These are phyloP conservation scores for Micrasema minimum DNA, from an alignment of 1,140 invertebrate species.

Conservation along the genomic window DNA sequence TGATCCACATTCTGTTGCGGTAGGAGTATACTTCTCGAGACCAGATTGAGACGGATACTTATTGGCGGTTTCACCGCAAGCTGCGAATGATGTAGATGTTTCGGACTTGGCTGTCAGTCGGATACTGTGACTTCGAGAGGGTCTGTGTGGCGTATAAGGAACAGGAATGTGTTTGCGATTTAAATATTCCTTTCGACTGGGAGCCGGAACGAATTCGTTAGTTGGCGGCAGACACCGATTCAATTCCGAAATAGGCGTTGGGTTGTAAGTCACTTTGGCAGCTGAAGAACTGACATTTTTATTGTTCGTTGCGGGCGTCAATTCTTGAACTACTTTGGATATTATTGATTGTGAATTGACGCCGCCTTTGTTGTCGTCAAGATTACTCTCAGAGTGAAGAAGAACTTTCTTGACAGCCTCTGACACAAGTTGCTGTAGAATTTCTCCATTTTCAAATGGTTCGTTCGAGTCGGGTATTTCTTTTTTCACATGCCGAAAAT, in stretches of 20 bases:
- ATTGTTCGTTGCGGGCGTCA: slow-evolving; percentile 35
- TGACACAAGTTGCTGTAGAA: slow-evolving; percentile 64
- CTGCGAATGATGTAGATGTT: not conserved
- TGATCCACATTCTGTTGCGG: slow-evolving; percentile 36
- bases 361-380: slow-evolving; percentile 1
- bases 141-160: slow-evolving; percentile 65
- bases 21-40: slow-evolving; percentile 37
- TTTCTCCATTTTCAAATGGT: slow-evolving; percentile 59
- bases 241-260: slow-evolving; percentile 66
- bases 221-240: slow-evolving; percentile 60
- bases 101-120: slow-evolving; percentile 3
- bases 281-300: slow-evolving; percentile 43
- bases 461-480: slow-evolving; percentile 61
- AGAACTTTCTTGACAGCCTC: slow-evolving; percentile 65
- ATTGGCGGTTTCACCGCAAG: not conserved
- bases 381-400: slow-evolving; percentile 58
- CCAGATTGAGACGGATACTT: not conserved
- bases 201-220: slow-evolving; percentile 48
- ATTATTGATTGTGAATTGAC: slow-evolving; percentile 23
- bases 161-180: slow-evolving; percentile 63
- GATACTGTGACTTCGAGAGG: slow-evolving; percentile 53
- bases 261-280: slow-evolving; percentile 62
- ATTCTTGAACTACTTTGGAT: slow-evolving; percentile 39
- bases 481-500: slow-evolving; percentile 84
- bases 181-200: slow-evolving; percentile 35